phyloP scores from a whole-genome alignment of 2,113 vertebrate species.

The Pelusios castaneus region DNA sequence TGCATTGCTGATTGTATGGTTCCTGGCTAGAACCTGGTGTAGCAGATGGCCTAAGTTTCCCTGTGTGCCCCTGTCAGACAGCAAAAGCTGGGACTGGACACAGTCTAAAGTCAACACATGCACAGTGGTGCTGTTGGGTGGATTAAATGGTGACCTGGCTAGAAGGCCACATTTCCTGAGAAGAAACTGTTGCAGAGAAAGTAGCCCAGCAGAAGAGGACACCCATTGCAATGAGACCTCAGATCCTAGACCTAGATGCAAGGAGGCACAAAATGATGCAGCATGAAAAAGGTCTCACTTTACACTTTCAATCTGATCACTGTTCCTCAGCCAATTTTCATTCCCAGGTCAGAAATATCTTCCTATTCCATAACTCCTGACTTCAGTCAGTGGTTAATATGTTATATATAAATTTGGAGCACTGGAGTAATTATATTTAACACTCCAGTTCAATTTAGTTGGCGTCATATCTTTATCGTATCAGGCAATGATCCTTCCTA shows the following conservation, averaged over 20 bases:
- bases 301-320: neutral
- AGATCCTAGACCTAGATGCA: neutral
- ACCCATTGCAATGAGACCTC: neutral
- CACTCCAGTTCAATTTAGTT: neutral
- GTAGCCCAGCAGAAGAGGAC: neutral
- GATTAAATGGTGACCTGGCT: neutral
- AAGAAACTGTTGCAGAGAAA: neutral
- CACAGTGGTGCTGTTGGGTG: neutral
- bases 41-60: neutral
- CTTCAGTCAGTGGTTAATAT: neutral
- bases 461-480: neutral
- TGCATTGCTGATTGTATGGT: neutral
- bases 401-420: neutral
- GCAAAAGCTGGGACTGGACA: neutral
- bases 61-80: neutral
- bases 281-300: neutral
- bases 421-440: neutral
- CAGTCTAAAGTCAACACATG: neutral
- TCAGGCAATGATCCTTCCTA: neutral
- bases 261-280: neutral
- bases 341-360: neutral
- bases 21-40: neutral
- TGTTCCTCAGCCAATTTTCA: neutral
- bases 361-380: neutral
- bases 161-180: neutral